Evolutionary conservation across 2,113 vertebrate species (phyloP).

Genomic region (Lathamus discolor): DNA sequence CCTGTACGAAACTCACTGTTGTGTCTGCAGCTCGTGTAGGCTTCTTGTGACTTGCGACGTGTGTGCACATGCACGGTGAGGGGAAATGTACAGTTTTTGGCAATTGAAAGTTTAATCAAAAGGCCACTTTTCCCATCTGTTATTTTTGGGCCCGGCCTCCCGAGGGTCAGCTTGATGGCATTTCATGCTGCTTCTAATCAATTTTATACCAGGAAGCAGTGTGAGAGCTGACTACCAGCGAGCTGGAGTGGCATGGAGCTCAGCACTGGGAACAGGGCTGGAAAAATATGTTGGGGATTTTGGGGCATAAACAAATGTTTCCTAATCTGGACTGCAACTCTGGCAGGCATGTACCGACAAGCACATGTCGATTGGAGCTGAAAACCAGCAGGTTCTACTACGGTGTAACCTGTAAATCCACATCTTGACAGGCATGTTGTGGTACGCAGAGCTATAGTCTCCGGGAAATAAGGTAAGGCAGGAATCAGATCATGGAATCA

Average conservation of each 20-base stretch:
- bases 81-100: constrained; percentile 34
- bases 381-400: constrained; percentile 72
- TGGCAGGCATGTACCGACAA: constrained; percentile 56
- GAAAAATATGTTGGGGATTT: constrained; percentile 67
- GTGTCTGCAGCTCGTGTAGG: not conserved
- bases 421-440: constrained; percentile 73
- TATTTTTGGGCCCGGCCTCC: constrained; percentile 62
- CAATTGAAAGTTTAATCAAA: constrained; percentile 63
- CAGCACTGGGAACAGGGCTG: constrained; percentile 31
- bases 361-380: constrained; percentile 72
- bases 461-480: constrained; percentile 56
- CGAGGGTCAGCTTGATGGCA: constrained; percentile 50
- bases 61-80: constrained; percentile 6
- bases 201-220: constrained; percentile 58
- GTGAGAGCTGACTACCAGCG: constrained; percentile 43
- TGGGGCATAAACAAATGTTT: constrained; percentile 73
- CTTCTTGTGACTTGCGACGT: not conserved
- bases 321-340: constrained; percentile 75
- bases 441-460: constrained; percentile 69
- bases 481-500: constrained; percentile 68
- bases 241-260: not conserved
- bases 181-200: constrained; percentile 68
- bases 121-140: constrained; percentile 50
- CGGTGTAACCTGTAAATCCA: constrained; percentile 73
- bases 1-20: not conserved